A percentile compares a stretch with the other conserved stretches of the same genome.
Evolutionary conservation across 2,797 vertebrate species (phyloP).

Genomic region (Spinus olivaceus): DNA sequence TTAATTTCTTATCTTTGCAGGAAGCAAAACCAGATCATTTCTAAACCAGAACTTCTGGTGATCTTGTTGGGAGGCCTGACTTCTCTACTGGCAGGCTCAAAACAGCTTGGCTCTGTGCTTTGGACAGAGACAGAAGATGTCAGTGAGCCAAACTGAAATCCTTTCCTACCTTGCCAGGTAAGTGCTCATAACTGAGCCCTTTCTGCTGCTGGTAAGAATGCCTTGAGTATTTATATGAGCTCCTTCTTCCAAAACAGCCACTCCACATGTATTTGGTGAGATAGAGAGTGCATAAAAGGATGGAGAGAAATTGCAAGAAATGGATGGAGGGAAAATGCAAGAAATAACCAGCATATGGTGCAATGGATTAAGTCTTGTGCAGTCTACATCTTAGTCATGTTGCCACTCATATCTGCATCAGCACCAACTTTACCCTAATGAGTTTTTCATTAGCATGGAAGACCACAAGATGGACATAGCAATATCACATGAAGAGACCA

Average conservation of each 20-base stretch:
- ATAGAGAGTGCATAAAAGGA: background rate
- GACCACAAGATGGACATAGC: background rate
- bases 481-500: background rate
- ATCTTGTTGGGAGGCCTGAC: background rate
- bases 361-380: background rate
- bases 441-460: background rate
- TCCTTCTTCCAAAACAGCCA: background rate
- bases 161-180: background rate
- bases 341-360: background rate
- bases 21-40: background rate
- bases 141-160: background rate
- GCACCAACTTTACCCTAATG: background rate
- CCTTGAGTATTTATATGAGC: background rate
- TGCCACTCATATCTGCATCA: background rate
- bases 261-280: background rate
- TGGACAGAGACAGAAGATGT: background rate
- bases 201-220: background rate
- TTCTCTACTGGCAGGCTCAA: background rate
- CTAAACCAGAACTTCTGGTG: slow-evolving; percentile 1
- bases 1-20: slow-evolving; percentile 19
- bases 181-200: background rate
- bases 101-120: background rate
- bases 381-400: background rate
- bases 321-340: background rate
- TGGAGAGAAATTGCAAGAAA: background rate